Conservation (phyloP, 1,140 invertebrate genomes). For the Panagrolaimus sp. region DNA sequence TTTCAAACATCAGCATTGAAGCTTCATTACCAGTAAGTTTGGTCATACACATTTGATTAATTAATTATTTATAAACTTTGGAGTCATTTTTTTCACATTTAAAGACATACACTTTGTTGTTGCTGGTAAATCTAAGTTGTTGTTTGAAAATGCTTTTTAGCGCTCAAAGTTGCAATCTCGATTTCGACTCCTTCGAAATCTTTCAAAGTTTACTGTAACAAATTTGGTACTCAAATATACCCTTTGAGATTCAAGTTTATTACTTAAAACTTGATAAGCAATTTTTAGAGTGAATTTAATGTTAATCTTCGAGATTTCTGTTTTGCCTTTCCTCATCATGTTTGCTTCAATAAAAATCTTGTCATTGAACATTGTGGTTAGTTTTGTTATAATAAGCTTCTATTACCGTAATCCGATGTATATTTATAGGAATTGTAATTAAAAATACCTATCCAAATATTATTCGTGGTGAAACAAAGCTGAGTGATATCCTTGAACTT, state of each 20-base stretch:
- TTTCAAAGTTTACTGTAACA: conserved; percentile 16
- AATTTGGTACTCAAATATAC: background rate
- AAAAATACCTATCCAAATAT: conserved; percentile 33
- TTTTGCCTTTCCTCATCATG: conserved; percentile 61
- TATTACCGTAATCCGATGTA: background rate
- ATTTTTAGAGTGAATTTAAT: background rate
- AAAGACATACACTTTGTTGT: conserved; percentile 46
- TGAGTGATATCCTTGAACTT: conserved; percentile 58
- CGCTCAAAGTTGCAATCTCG: too few species aligned
- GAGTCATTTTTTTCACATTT: too few species aligned
- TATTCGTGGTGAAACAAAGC: conserved; percentile 41
- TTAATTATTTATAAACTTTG: too few species aligned
- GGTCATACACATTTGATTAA: conserved; percentile 12
- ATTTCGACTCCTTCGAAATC: too few species aligned
- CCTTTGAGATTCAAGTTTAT: background rate
- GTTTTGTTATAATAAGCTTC: background rate
- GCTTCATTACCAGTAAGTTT: background rate
- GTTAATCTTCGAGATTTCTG: conserved; percentile 43
- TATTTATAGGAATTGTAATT: conserved; percentile 42
- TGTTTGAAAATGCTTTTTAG: background rate
- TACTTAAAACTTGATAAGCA: background rate
- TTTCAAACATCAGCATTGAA: conserved; percentile 1
- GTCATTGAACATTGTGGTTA: conserved; percentile 59
- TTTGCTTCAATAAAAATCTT: conserved; percentile 60
- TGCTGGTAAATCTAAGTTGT: conserved; percentile 26